Evolutionary conservation across 1,140 invertebrate genomes (phyloP), one percentile per base, ranked within the genome.

Genomic region (Pomacea maculata): DNA sequence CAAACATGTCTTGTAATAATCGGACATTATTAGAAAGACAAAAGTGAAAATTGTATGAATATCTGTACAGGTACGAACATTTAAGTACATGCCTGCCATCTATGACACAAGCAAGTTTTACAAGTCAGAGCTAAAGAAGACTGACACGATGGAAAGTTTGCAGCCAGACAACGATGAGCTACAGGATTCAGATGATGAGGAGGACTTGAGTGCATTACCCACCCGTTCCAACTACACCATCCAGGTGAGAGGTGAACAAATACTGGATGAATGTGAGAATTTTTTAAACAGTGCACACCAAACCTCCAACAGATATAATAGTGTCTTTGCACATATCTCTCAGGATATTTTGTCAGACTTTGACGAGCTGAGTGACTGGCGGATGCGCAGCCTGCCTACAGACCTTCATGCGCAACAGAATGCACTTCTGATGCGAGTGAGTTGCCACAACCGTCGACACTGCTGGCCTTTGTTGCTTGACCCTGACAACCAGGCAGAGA

Each of bases 401-500:
- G 90, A 92, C 79, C 65, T 89, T 21, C 89, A 90, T 75, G 86
- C 89, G 34, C 57, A 91, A 34, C 88, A 91, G 80, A 91, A 91
- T 84, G 89, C 89, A 5, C 83, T 91, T 5, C 85, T 91, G 8
- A 90, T 91, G 87, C 76, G 89, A 15, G 87, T 87, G 21, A 88
- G 86, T 78, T 87, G 84, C 76, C 82, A 87, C 80, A 90, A 91
- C 79, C 80, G 86, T 63, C 89, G 89, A 79, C 86, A 89, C 82
- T 89, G 86, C 83, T 92, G 91, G 90, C 90, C 90, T 7, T 82
- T 91, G 19, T 79, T 92, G 21, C 85, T 91, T 71, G 91, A 92
- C 77, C 91, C 91, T 12, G 90, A 92, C 75, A 88, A 88, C 79
- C 88, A 89, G 79, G 88, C 88, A 29, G 87, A 90, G 80, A 84